Evolutionary conservation across 2,113 vertebrate genomes (phyloP).

Genomic region (Antidorcas marsupialis): DNA sequence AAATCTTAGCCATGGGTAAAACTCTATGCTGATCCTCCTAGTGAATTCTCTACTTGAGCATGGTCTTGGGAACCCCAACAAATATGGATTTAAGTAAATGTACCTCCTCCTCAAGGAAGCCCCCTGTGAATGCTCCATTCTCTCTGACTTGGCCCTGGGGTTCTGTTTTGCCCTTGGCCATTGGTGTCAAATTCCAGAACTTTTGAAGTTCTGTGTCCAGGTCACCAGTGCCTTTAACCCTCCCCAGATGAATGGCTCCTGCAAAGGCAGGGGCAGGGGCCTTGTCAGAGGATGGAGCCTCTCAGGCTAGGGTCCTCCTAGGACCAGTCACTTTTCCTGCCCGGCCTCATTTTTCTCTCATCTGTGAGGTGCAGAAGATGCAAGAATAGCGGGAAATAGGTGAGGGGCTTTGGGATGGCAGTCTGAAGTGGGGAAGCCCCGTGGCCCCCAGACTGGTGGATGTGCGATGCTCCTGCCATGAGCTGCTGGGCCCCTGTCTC

Average conservation of each 20-base stretch:
- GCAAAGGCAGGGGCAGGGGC: rapidly evolving
- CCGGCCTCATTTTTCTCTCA: background rate
- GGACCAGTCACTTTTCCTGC: background rate
- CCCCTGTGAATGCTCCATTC: background rate
- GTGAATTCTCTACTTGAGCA: background rate
- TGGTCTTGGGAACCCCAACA: background rate
- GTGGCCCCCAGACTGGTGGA: rapidly evolving
- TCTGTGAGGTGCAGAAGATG: background rate
- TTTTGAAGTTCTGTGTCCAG: too few species aligned
- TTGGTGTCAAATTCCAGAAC: background rate
- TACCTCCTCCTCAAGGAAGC: background rate
- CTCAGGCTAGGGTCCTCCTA: too few species aligned
- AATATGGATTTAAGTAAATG: background rate
- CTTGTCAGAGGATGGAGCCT: background rate
- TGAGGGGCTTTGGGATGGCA: background rate
- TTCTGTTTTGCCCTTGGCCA: too few species aligned
- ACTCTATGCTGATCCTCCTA: background rate
- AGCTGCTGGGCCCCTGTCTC: slow-evolving; percentile 39
- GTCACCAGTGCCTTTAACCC: background rate
- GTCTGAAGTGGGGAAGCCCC: background rate
- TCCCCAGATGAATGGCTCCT: background rate
- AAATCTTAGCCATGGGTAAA: background rate
- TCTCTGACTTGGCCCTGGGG: rapidly evolving
- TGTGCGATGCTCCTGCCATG: slow-evolving; percentile 45
- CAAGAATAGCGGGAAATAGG: background rate